These are phyloP conservation scores for Amblyraja radiata DNA, from an alignment of 2,797 vertebrate species.

Conservation along the genomic window DNA sequence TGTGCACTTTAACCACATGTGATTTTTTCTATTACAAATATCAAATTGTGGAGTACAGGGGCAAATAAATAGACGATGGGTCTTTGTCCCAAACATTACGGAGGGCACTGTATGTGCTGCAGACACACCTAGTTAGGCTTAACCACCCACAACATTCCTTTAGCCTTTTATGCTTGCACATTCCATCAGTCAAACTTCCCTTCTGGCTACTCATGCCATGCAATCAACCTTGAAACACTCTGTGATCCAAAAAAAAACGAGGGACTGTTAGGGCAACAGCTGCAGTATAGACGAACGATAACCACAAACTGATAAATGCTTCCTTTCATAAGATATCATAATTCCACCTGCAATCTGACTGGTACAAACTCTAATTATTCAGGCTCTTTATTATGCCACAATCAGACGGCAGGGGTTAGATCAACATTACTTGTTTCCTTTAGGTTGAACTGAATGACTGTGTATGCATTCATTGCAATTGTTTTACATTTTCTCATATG, in stretches of 20 bases:
- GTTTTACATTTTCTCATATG: not conserved
- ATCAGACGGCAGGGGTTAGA: not conserved
- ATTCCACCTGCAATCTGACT: constrained; percentile 48
- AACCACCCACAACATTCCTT: constrained; percentile 39
- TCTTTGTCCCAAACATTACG: too few relatives aligned
- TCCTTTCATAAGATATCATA: constrained; percentile 45
- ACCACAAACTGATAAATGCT: constrained; percentile 54
- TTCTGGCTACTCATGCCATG: constrained; percentile 41
- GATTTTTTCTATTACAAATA: too few relatives aligned
- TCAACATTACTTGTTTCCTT: constrained; percentile 10
- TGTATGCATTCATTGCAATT: not conserved
- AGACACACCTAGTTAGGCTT: constrained; percentile 42
- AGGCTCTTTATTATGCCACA: constrained; percentile 40
- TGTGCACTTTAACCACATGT: too few relatives aligned
- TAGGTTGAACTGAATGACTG: not conserved
- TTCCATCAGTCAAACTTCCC: constrained; percentile 52
- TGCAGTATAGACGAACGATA: constrained; percentile 54
- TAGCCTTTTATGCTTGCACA: constrained; percentile 43
- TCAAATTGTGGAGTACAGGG: too few relatives aligned
- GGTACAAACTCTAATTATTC: constrained; percentile 42
- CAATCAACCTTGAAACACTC: constrained; percentile 40
- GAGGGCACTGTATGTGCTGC: not conserved
- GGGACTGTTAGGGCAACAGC: constrained; percentile 57
- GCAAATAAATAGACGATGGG: too few relatives aligned
- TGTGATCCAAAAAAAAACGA: constrained; percentile 37